These are phyloP conservation scores for Yponomeuta malinellus DNA, from an alignment of 2,888 invertebrate species.

Conservation along the genomic window DNA sequence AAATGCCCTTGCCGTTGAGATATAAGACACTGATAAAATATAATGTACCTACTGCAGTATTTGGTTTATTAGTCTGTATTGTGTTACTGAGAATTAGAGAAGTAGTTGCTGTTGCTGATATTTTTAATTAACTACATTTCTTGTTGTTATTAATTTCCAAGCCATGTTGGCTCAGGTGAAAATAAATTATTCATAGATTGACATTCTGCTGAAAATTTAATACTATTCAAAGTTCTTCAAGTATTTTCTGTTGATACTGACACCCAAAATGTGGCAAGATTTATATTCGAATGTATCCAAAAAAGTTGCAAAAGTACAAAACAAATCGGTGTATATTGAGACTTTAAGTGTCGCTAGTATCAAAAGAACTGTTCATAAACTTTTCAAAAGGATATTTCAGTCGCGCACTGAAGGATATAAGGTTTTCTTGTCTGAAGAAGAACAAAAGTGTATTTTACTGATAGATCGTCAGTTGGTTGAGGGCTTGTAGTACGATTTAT, in stretches of 20 bases:
- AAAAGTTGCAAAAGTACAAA: conserved; percentile 39
- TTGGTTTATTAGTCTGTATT: conserved; percentile 3
- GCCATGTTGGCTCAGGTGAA: neutral
- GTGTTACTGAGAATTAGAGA: neutral
- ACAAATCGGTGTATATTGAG: conserved; percentile 48
- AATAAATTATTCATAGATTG: neutral
- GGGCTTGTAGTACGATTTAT: conserved; percentile 24
- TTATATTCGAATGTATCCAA: conserved; percentile 41
- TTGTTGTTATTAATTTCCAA: neutral
- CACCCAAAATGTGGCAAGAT: conserved; percentile 39
- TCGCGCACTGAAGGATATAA: conserved; percentile 76
- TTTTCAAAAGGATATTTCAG: conserved; percentile 51
- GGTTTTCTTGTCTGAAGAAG: conserved; percentile 81
- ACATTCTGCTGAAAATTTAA: neutral
- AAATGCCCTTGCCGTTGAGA: conserved; percentile 24
- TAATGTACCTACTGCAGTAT: neutral
- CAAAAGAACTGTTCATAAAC: conserved; percentile 54
- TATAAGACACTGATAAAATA: conserved; percentile 11
- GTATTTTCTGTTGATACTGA: conserved; percentile 26
- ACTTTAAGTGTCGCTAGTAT: conserved; percentile 52
- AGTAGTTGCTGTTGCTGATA: neutral
- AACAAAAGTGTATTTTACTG: conserved; percentile 75
- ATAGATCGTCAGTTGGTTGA: conserved; percentile 50
- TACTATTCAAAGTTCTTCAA: too few relatives aligned
- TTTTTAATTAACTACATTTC: neutral